phyloP scores from a whole-genome alignment of 2,113 vertebrate genomes.

The Caranx melampygus region DNA sequence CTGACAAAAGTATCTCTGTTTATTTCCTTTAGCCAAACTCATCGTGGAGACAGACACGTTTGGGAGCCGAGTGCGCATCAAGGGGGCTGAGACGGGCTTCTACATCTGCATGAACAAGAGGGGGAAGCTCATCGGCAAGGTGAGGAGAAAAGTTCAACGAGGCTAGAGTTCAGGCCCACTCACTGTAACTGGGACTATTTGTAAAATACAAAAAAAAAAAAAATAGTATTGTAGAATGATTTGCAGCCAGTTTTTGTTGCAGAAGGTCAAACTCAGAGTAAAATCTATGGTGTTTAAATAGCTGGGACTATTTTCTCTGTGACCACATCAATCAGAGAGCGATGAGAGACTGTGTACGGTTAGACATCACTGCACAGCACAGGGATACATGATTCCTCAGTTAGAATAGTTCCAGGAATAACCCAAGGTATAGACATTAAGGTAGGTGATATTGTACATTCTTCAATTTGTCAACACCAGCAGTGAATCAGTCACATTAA shows the following conservation, averaged over 20 bases:
- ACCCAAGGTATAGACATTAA: neutral
- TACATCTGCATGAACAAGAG: conserved; percentile 99
- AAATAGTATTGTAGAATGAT: neutral
- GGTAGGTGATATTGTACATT: too few relatives aligned
- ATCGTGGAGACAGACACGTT: conserved; percentile 98
- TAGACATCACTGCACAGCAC: neutral
- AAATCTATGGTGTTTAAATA: neutral
- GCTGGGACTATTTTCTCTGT: neutral
- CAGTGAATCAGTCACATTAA: too few relatives aligned
- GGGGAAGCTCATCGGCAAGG: conserved; percentile 98
- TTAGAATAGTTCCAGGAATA: too few relatives aligned
- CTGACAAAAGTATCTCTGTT: conserved; percentile 19
- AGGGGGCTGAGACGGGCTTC: conserved; percentile 94
- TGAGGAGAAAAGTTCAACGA: conserved; percentile 68
- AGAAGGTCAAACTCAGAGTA: neutral
- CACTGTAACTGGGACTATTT: neutral
- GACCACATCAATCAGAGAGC: neutral
- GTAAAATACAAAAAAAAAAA: neutral
- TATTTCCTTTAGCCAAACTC: conserved; percentile 89
- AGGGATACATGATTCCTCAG: neutral
- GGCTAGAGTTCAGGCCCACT: conserved; percentile 1
- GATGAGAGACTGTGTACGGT: neutral
- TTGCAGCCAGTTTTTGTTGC: neutral
- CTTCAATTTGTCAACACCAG: too few relatives aligned
- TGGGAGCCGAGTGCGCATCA: conserved; percentile 95